Evolutionary conservation across 2,888 invertebrate species (phyloP).

Genomic region (Eucera pruinosa): DNA sequence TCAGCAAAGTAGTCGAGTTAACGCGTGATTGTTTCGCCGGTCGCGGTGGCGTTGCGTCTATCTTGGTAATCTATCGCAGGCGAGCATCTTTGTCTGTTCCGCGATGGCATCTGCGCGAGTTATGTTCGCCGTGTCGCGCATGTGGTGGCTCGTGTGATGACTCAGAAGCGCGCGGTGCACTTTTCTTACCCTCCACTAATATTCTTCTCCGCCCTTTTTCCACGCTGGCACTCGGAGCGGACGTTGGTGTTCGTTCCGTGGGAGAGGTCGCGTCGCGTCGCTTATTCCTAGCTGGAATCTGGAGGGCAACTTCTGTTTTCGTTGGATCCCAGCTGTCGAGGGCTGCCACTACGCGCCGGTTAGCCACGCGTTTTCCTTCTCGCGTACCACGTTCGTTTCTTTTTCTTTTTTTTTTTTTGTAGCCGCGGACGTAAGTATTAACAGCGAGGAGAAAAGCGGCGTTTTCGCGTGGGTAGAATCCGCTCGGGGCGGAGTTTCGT

Average conservation of each 20-base stretch:
- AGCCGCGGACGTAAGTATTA: conserved; percentile 11
- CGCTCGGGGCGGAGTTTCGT: not conserved
- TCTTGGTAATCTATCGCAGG: not conserved
- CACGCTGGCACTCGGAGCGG: conserved; percentile 48
- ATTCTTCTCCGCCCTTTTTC: conserved; percentile 62
- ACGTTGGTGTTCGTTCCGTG: conserved; percentile 52
- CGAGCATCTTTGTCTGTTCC: conserved; percentile 27
- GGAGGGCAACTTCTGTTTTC: conserved; percentile 55
- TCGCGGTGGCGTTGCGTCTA: too few relatives aligned
- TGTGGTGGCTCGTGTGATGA: conserved; percentile 62
- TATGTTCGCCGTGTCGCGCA: conserved; percentile 36
- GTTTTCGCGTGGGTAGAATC: conserved; percentile 4
- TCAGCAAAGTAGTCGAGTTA: too few relatives aligned
- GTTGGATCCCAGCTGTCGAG: conserved; percentile 18
- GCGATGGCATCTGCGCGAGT: conserved; percentile 41
- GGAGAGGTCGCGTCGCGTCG: conserved; percentile 40
- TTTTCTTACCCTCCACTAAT: conserved; percentile 62
- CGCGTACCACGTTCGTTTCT: too few relatives aligned
- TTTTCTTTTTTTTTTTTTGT: too few relatives aligned
- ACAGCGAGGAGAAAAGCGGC: not conserved
- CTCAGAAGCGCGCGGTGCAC: conserved; percentile 59
- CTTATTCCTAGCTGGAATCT: conserved; percentile 37
- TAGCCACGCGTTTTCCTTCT: not conserved
- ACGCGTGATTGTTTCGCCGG: too few relatives aligned
- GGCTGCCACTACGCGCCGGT: not conserved